These are phyloP conservation scores for Coenobita brevimanus DNA, from an alignment of 1,140 invertebrate species.

Conservation along the genomic window DNA sequence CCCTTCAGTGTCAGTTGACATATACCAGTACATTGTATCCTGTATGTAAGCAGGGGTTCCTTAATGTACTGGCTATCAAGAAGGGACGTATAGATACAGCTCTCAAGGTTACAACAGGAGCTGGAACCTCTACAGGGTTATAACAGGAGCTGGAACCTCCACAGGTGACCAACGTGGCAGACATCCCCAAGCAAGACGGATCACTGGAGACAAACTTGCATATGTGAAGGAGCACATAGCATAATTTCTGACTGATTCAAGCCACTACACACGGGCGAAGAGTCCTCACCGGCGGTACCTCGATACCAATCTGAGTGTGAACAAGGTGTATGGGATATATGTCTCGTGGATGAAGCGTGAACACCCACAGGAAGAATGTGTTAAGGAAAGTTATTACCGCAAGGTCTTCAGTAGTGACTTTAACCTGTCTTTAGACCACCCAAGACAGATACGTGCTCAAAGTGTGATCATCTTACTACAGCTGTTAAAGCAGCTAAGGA, in stretches of 20 bases:
- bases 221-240: background rate
- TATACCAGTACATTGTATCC: background rate
- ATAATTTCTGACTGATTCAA: background rate
- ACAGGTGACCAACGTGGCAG: background rate
- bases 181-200: background rate
- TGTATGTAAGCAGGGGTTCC: constrained; percentile 11
- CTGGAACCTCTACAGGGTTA: too few relatives aligned
- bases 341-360: background rate
- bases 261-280: constrained; percentile 20
- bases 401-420: background rate
- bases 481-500: background rate
- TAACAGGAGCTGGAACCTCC: too few relatives aligned
- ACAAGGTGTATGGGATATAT: constrained; percentile 10
- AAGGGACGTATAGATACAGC: background rate
- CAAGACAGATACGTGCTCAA: constrained; percentile 16
- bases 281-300: constrained; percentile 6
- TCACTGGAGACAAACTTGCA: background rate
- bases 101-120: background rate
- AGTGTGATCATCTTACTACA: background rate
- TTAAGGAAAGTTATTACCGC: background rate
- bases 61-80: background rate
- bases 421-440: background rate
- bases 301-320: background rate
- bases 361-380: background rate
- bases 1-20: background rate